A percentile compares a stretch with the other conserved stretches of the same genome.
phyloP scores from a whole-genome alignment of 1,140 invertebrate genomes.

The Ruditapes philippinarum region DNA sequence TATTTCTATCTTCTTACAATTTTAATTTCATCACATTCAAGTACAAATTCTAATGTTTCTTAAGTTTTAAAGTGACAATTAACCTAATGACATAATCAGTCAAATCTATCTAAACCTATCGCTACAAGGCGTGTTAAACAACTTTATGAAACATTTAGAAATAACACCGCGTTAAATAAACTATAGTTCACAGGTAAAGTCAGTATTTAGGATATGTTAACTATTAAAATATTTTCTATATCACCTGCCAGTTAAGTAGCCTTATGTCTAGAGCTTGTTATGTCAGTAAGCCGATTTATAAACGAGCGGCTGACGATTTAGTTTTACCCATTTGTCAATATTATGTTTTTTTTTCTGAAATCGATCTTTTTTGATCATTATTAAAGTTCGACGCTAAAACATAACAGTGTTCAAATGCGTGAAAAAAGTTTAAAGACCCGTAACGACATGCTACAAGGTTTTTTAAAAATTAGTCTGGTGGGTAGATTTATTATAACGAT shows the following conservation, averaged over 20 bases:
- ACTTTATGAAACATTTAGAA: not conserved
- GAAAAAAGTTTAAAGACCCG: too few species aligned
- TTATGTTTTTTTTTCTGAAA: not conserved
- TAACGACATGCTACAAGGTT: too few species aligned
- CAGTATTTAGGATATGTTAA: not conserved
- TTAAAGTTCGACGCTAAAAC: too few species aligned
- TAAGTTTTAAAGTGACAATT: too few species aligned
- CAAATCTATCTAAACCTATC: not conserved
- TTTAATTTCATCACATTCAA: too few species aligned
- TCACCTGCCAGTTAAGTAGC: not conserved
- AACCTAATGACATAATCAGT: not conserved
- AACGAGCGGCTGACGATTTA: not conserved
- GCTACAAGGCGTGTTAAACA: not conserved
- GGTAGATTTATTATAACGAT: too few species aligned
- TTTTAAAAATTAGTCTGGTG: too few species aligned
- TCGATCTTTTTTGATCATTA: too few species aligned
- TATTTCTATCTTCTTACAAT: too few species aligned
- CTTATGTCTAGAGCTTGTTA: not conserved
- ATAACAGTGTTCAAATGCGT: too few species aligned
- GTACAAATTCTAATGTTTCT: too few species aligned
- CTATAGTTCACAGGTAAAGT: not conserved
- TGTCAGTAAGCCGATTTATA: not conserved
- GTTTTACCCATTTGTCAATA: not conserved
- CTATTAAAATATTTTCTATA: constrained; percentile 40
- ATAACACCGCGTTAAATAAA: not conserved